Evolutionary conservation across 2,797 vertebrate species (phyloP), one percentile per base, ranked within the genome.

Genomic region (Hybognathus amarus): DNA sequence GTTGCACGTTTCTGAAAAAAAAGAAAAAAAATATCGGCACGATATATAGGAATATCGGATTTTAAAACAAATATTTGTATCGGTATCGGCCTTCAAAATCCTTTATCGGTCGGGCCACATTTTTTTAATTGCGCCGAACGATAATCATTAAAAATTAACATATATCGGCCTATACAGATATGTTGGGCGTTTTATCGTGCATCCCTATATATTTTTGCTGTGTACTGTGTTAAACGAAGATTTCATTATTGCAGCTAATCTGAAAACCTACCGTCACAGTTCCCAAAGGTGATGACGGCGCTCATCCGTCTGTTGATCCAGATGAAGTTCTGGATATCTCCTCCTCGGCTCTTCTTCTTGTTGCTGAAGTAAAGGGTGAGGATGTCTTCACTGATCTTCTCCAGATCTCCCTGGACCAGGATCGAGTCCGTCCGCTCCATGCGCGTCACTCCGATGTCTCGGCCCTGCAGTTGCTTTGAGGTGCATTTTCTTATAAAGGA

Each of bases 341-440:
- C 90, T 77, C 90, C 90, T 77, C 80, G 80, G 50, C 90, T 92
- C 45, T 59, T 88, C 70, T 84, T 90, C 18, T 85, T 85, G 64
- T 86, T 91, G 71, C 74, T 86, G 68, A 92, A 92, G 84, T 91
- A 91, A 17, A 89, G 50, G 2, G 4, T 75, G 45, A 92, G 85
- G 33, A 22, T 7, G 0, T 92, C 85, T 18, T 90, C 87, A 42
- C 63, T 66, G 38, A 88, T 42, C 5, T 18, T 9, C 24, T 84
- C 84, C 85, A 90, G 78, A 74, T 90, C 76, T 30, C 91, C 90
- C 74, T 85, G 73, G 24, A 92, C 82, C 74, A 90, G 67, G 33
- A 92, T 61, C 6, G 89, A 90, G 71, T 91, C 87, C 4, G 90
- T 87, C 50, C 71, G 68, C 67, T 90, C 83, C 70, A 92, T 54